Conservation (phyloP, 2,797 vertebrate species). For the Lemur catta region DNA sequence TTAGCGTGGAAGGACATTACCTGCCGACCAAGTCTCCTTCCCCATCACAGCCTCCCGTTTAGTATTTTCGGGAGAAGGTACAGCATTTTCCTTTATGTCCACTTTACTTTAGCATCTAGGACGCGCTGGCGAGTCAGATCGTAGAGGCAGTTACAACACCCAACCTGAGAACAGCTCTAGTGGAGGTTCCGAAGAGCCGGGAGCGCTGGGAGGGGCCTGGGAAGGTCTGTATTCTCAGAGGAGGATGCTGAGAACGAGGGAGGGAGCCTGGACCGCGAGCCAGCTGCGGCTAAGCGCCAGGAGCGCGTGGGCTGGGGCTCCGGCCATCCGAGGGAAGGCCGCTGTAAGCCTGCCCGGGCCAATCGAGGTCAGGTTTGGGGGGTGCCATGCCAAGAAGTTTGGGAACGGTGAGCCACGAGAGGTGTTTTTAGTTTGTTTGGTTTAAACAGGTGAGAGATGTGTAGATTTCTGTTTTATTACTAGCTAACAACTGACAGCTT, state of each 20-base stretch:
- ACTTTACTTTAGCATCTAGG: background rate
- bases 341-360: background rate
- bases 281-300: too few species aligned
- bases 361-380: background rate
- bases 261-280: background rate
- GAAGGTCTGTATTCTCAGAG: background rate
- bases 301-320: background rate
- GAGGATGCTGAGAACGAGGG: background rate
- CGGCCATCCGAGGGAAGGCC: background rate
- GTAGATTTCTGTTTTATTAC: background rate
- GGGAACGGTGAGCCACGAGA: background rate
- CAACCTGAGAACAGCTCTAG: background rate
- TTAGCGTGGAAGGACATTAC: background rate
- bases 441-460: background rate
- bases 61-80: background rate
- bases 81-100: background rate
- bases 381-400: background rate
- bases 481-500: background rate
- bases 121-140: background rate
- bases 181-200: background rate
- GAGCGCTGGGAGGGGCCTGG: background rate
- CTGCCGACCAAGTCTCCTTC: accelerated
- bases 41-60: too few species aligned
- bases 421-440: background rate
- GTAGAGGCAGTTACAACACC: background rate